Evolutionary conservation across 2,797 vertebrate species (phyloP).

Genomic region (Peromyscus attwateri): DNA sequence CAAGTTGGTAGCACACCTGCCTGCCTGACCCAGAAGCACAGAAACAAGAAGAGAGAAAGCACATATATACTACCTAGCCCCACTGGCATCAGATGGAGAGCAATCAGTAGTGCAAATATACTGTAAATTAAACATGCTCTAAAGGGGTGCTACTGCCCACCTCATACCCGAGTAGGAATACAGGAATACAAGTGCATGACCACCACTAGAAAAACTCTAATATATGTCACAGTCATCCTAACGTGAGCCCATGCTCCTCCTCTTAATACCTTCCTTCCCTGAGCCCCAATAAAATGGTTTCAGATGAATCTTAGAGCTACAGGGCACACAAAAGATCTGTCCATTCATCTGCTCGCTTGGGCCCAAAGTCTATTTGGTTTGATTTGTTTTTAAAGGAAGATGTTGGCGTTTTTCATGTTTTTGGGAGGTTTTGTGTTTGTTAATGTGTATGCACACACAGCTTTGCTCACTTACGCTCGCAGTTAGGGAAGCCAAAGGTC

Average conservation of each 20-base stretch:
- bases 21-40: background rate
- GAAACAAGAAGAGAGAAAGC: background rate
- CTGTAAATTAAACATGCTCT: background rate
- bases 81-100: background rate
- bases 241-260: background rate
- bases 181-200: background rate
- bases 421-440: background rate
- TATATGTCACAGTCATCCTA: background rate
- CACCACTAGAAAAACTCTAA: background rate
- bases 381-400: constrained; percentile 9
- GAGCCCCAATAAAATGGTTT: background rate
- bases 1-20: background rate
- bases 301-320: background rate
- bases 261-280: background rate
- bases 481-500: background rate
- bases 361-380: background rate
- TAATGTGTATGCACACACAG: background rate
- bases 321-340: background rate
- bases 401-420: background rate
- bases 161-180: background rate
- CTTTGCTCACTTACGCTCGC: background rate
- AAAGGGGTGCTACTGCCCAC: background rate
- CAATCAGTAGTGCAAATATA: background rate
- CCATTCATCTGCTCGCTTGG: background rate
- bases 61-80: background rate